Percentiles rank a stretch among this genome's conserved stretches.
Conservation (phyloP, 2,888 invertebrate species). For the Limenitis camilla region DNA sequence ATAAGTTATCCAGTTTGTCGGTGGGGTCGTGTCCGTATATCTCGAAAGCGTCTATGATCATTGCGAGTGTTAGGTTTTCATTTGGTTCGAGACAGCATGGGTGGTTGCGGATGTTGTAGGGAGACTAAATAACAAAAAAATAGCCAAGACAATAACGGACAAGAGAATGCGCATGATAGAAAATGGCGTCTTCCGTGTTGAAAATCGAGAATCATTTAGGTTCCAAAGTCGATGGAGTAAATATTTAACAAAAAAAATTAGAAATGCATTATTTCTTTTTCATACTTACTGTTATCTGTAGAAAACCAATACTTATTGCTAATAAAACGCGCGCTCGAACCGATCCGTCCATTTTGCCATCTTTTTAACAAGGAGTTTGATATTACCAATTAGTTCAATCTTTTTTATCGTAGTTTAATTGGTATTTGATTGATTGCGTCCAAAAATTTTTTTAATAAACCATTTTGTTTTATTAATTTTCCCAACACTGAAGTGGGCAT, state of each 20-base stretch:
- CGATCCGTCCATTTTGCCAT: conserved; percentile 54
- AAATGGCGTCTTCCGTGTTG: too few species aligned
- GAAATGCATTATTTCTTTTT: neutral
- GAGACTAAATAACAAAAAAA: conserved; percentile 30
- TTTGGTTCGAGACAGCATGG: conserved; percentile 55
- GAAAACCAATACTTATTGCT: conserved; percentile 44
- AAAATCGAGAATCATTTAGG: too few species aligned
- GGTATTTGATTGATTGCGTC: too few species aligned
- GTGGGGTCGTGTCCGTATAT: conserved; percentile 69
- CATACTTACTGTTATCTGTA: conserved; percentile 50
- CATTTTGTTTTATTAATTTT: too few species aligned
- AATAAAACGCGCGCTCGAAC: conserved; percentile 55
- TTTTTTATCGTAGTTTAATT: neutral
- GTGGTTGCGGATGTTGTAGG: conserved; percentile 60
- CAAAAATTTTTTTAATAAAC: too few species aligned
- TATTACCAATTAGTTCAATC: neutral
- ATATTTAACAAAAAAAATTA: too few species aligned
- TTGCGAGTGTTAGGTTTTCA: conserved; percentile 61
- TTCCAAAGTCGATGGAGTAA: too few species aligned
- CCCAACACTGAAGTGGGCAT: too few species aligned
- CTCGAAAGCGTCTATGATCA: conserved; percentile 69
- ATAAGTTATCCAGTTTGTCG: conserved; percentile 61
- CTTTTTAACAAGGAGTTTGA: conserved; percentile 43
- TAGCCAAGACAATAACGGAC: neutral
- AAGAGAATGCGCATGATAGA: too few species aligned